Conservation (phyloP, 2,888 invertebrate genomes). For the Pristionchus exspectatus region DNA sequence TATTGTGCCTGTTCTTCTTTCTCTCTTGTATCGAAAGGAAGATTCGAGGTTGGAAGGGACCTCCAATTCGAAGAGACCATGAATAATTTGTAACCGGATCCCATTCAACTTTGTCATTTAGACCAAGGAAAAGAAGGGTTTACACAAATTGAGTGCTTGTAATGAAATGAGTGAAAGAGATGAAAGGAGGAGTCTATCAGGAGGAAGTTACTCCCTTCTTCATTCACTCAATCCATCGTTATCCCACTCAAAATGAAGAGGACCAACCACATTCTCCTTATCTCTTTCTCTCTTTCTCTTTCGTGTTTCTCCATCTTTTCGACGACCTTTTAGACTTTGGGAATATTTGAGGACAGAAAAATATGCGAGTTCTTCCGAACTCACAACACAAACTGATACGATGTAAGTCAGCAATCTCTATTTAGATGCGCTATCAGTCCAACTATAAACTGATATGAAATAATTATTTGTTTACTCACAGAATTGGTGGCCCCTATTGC, state of each 20-base stretch:
- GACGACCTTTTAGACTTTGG: neutral
- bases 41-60: constrained; percentile 22
- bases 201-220: neutral
- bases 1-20: neutral
- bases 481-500: constrained; percentile 46
- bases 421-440: neutral
- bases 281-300: neutral
- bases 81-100: constrained; percentile 18
- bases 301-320: neutral
- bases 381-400: too few species aligned
- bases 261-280: neutral
- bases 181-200: neutral
- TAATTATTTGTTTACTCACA: neutral
- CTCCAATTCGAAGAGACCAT: constrained; percentile 2
- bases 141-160: constrained; percentile 33
- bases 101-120: constrained; percentile 39
- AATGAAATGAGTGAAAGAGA: constrained; percentile 36
- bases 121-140: neutral
- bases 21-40: neutral
- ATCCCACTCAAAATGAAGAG: constrained; percentile 15
- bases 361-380: neutral
- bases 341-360: neutral
- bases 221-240: constrained; percentile 22
- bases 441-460: neutral
- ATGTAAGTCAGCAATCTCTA: neutral